Evolutionary conservation across 2,888 invertebrate species (phyloP), one percentile per base, ranked within the genome.

Genomic region (Choreutis nemorana): DNA sequence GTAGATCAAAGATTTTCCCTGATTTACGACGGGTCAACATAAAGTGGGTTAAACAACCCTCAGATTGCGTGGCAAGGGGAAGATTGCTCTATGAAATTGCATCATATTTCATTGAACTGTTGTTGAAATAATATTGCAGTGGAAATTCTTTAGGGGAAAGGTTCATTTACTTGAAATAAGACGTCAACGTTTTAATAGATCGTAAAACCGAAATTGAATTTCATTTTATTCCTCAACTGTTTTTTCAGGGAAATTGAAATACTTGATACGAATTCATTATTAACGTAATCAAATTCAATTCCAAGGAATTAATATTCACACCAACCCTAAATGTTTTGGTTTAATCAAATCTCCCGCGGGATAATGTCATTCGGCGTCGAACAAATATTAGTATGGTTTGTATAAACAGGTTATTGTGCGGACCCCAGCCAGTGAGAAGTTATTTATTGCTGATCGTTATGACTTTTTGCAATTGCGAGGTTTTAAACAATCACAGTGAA

Each of bases 311-410:
- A 33, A 33, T 35, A 41, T 37, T 36, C 28, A 29, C 37, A 45
- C 50, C 53, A n/a, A n/a, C 56, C 48, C 42, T 35, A 40, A 40
- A 50, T 65, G 55, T 66, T 63, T 60, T 56, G 64, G 58, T 70
- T 71, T 70, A 68, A 73, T 71, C 64, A 68, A 68, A 66, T 55
- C 57, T 49, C 66, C 70, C 67, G 50, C 34, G 43, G 42, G 5
- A 37, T 40, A 47, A 49, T 54, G 55, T 9, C 21, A 50, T 50
- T 52, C 45, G 42, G 50, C 45, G 54, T 45, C 48, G 47, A 39
- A 46, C 61, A 66, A 70, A 73, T 71, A 71, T 68, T 61, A 62
- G 65, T 54, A 33, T 36, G 39, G 50, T 50, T 54, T 60, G 51
- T 56, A 53, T 55, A 66, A 68, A 71, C 62, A 71, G 48, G 50